These are phyloP conservation scores for Tonatia bakeri DNA, from an alignment of 2,113 vertebrate genomes.

Conservation along the genomic window DNA sequence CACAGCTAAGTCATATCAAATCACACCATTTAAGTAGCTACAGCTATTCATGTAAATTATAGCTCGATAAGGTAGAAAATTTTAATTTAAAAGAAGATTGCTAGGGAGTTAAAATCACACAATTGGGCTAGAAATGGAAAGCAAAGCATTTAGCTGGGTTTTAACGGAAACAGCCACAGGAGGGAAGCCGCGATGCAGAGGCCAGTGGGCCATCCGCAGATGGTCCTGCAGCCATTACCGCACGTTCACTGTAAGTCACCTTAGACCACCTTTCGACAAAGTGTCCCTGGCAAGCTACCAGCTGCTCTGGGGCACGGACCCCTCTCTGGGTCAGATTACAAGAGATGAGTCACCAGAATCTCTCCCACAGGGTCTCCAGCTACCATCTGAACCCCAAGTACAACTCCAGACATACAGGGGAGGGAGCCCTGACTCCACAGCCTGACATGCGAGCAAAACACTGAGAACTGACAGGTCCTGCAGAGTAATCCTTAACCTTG, in stretches of 20 bases:
- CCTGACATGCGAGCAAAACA: too few relatives aligned
- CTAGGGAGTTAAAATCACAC: background rate
- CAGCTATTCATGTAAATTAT: background rate
- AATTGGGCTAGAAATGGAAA: background rate
- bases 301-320: too few relatives aligned
- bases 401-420: accelerated
- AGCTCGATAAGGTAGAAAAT: background rate
- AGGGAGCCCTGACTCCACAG: background rate
- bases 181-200: background rate
- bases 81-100: background rate
- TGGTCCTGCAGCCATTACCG: background rate
- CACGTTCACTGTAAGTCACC: background rate
- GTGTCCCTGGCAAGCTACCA: background rate
- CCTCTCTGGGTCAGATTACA: background rate
- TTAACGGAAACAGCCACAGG: background rate
- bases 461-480: too few relatives aligned
- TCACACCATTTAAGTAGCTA: background rate
- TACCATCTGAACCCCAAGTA: background rate
- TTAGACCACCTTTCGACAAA: background rate
- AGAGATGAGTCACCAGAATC: background rate
- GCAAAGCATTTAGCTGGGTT: background rate
- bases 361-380: background rate
- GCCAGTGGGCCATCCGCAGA: accelerated
- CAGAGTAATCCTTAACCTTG: background rate
- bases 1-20: background rate